Evolutionary conservation across 2,113 vertebrate species (phyloP), one percentile per base, ranked within the genome.

Genomic region (Seriola quinqueradiata): DNA sequence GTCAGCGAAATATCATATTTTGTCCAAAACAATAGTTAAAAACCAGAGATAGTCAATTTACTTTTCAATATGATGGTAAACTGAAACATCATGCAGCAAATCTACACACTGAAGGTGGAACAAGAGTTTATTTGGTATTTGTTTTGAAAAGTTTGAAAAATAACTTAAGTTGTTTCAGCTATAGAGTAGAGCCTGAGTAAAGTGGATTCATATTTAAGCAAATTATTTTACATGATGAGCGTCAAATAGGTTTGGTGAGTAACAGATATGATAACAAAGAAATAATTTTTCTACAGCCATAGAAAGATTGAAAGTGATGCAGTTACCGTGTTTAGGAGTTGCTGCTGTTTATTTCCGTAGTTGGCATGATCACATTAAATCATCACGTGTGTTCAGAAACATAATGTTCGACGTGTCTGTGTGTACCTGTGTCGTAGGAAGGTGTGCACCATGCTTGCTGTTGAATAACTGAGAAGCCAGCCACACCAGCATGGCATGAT

Each of bases 401-500:
- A 36, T 4, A 10, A 50, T 19, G 48, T 34, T 17, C 50, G 17
- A 16, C 19, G 50, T 11, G 16, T 8, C 8, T 1, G 13, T 36
- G 60, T 32, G n/a, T 58, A 94, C 91, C 90, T 87, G 92, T 95
- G 93, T n/a, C 46, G 83, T 1, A 92, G 87, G 83, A 95, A 95
- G 36, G 95, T 95, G 79, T 86, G 86, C 77, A 95, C 91, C 95
- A 96, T 95, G 86, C 92, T 95, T 95, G 90, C 92, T 50, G 72
- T 95, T 96, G 79, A 95, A 91, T 19, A 9, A 9, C 93, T 95
- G 36, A 96, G 93, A 34, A 34, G 64, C 34, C 61, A 96, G 81
- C 95, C 95, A 96, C 8, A 96, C 95, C 80, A 95, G 32, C 93
- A 95, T 90, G 69, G 95, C 94, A 95, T 82, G 0, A 88, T 91